Evolutionary conservation across 2,113 vertebrate species (phyloP), one percentile per base, ranked within the genome.

Genomic region (Hemicordylus capensis): DNA sequence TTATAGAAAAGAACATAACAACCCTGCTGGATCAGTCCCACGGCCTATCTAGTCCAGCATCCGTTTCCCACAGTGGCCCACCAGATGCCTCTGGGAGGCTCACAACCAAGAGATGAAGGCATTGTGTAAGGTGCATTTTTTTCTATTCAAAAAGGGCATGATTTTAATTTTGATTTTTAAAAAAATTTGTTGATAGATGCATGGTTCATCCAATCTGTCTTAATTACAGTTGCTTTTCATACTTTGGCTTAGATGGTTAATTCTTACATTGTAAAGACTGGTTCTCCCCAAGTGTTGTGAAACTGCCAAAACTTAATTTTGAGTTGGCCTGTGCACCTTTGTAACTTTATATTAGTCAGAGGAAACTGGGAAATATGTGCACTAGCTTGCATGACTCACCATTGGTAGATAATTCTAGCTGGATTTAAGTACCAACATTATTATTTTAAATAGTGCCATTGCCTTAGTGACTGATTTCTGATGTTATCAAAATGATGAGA

Each of bases 251-350:
- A 24, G 75, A 51, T 34, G 85, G 6, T 0, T 58, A 1, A 75
- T 85, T 85, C 22, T 44, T 2, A 81, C 37, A 76, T 76, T 86
- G 4, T 26, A 42, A 44, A 22, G 14, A 46, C 4, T 72, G 37
- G 44, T 8, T 42, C 76, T 79, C 72, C 59, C 85, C 87, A 46
- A 90, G 46, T 28, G 9, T 72, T 92, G 11, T 64, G n/a, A 89
- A 91, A 85, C 61, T 24, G 64, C 28, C 4, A 74, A 54, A 83
- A 76, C 15, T 14, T 76, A 78, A 84, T 84, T 84, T 80, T 42
- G 72, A 80, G 69, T 54, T 0, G 31, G 63, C 3, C 72, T 11
- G 28, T 31, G 4, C 51, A 51, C 0, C 1, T 56, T 90, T 87
- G n/a, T 87, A 1, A 31, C 77, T 75, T 77, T 1, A 8, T 82